Conservation (phyloP, 2,797 vertebrate species). For the Rhinogobio ventralis region DNA sequence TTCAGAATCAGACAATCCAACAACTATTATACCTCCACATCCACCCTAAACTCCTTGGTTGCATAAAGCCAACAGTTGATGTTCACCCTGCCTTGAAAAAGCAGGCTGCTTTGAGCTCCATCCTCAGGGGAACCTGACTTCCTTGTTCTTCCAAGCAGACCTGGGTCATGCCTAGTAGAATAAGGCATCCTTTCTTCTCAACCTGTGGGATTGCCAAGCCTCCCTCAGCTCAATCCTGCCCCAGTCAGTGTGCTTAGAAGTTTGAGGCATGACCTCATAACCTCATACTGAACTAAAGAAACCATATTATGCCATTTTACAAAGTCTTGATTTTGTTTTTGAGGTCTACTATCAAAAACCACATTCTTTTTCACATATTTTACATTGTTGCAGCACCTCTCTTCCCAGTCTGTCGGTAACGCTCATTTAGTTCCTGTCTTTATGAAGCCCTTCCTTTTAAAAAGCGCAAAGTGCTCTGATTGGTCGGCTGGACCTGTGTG, state of each 20-base stretch:
- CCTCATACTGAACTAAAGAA: conserved; percentile 26
- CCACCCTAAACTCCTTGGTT: neutral
- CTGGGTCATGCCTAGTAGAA: conserved; percentile 73
- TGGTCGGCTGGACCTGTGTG: neutral
- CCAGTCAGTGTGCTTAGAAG: conserved; percentile 73
- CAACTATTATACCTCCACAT: neutral
- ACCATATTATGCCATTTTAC: neutral
- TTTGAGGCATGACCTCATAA: conserved; percentile 47
- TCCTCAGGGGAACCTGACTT: conserved; percentile 66
- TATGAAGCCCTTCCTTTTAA: neutral
- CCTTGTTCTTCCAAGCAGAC: conserved; percentile 73
- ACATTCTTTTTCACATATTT: neutral
- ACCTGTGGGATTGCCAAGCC: conserved; percentile 70
- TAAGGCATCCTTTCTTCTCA: conserved; percentile 81
- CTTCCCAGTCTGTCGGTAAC: neutral
- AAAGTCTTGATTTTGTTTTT: neutral
- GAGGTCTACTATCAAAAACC: neutral
- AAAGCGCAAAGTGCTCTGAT: neutral
- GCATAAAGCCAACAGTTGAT: conserved; percentile 23
- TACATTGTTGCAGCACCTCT: neutral
- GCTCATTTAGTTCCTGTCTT: neutral
- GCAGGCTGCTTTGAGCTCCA: conserved; percentile 48
- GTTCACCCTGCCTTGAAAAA: conserved; percentile 33
- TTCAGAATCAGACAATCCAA: neutral
- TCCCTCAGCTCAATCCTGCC: conserved; percentile 66